Percentiles rank a stretch among this genome's conserved stretches.
Evolutionary conservation across 2,888 invertebrate genomes (phyloP).

Genomic region (Troglohyphantes excavatus): DNA sequence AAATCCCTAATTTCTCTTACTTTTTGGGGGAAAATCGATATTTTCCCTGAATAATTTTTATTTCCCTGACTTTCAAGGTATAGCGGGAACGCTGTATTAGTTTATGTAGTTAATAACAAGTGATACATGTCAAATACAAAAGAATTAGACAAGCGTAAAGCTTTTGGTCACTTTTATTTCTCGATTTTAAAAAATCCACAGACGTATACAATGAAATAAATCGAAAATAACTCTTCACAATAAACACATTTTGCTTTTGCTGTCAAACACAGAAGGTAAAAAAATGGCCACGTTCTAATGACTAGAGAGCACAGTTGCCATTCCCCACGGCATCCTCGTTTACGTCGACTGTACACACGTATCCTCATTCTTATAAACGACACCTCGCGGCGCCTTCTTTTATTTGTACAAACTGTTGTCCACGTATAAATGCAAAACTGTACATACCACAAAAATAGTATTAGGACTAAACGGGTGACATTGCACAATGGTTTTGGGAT

Average conservation of each 20-base stretch:
- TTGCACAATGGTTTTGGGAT: conserved; percentile 41
- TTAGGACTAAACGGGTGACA: conserved; percentile 75
- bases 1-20: too few species aligned
- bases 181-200: conserved; percentile 69
- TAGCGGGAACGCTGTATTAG: too few species aligned
- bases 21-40: too few species aligned
- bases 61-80: too few species aligned
- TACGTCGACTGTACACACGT: background rate
- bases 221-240: conserved; percentile 74
- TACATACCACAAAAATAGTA: conserved; percentile 77
- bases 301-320: conserved; percentile 66
- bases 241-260: conserved; percentile 56
- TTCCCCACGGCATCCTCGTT: conserved; percentile 17
- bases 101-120: too few species aligned
- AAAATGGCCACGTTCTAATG: conserved; percentile 67
- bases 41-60: too few species aligned
- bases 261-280: conserved; percentile 69
- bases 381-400: conserved; percentile 25
- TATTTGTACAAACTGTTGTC: conserved; percentile 42
- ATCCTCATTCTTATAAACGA: background rate
- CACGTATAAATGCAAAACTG: conserved; percentile 72
- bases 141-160: conserved; percentile 19
- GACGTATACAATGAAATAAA: conserved; percentile 66
- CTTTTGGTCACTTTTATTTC: conserved; percentile 69
- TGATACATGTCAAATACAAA: too few species aligned